phyloP scores from a whole-genome alignment of 2,113 vertebrate genomes.

The Pterophyllum scalare region DNA sequence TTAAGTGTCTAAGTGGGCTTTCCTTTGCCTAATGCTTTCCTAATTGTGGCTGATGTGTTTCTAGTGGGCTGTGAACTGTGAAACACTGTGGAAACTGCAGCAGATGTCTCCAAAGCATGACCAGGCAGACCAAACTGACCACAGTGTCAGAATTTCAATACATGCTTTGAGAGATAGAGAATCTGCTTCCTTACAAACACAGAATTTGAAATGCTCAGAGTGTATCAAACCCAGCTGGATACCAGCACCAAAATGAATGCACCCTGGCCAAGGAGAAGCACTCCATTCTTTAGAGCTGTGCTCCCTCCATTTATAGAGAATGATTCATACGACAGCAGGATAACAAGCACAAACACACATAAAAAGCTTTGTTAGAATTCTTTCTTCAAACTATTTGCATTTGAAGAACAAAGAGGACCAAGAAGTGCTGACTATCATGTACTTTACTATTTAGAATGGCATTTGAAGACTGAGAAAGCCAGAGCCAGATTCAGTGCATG shows the following conservation, averaged over 20 bases:
- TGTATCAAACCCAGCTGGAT: background rate
- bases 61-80: background rate
- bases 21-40: background rate
- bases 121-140: background rate
- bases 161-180: background rate
- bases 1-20: background rate
- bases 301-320: background rate
- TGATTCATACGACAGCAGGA: background rate
- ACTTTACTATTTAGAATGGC: background rate
- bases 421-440: background rate
- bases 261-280: background rate
- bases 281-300: background rate
- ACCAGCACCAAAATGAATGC: background rate
- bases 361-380: background rate
- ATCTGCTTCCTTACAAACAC: background rate
- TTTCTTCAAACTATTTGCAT: background rate
- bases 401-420: background rate
- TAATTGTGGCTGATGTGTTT: background rate
- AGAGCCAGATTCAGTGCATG: background rate
- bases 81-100: background rate
- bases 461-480: background rate
- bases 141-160: background rate
- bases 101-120: background rate
- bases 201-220: accelerated
- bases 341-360: background rate